Evolutionary conservation across 1,140 invertebrate genomes (phyloP), one percentile per base, ranked within the genome.

Genomic region (Bombus impatiens): DNA sequence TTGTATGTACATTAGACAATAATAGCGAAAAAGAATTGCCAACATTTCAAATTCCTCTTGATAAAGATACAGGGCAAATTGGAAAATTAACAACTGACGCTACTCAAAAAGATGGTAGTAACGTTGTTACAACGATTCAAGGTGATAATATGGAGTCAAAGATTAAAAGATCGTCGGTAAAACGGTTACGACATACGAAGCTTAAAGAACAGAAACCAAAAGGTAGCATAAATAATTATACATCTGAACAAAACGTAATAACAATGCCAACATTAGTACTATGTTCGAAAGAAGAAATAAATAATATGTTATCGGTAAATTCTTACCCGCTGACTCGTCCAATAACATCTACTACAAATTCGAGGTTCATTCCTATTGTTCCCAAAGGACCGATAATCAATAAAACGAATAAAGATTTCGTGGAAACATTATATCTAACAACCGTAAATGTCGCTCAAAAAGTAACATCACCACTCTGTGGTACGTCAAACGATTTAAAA

Each of bases 211-310:
- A 42, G 13, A 76, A 89, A 32, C n/a, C 65, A 13, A 25, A 32
- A 5, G 9, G 10, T 6, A 82, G 47, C 25, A 9, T 35, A 25
- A 80, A 79, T 35, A 44, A 72, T 47, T 40, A 72, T 3, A 84
- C 74, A 28, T 67, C 84, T 0, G 88, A 91, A 68, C 79, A 87
- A 32, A 82, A 92, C 28, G 82, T 93, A 42, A 87, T 91, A 44
- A 87, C 89, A 1, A 84, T 93, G 70, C 93, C 94, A 53, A 94
- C 93, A 12, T 88, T 95, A 5, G 91, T 95, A 72, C 79, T 93
- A 40, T 93, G 94, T 35, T 93, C 93, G 9, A 92, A 93, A 72
- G 92, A 92, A 47, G 92, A 94, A 62, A 82, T 89, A 18, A 78
- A 85, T 57, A 91, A 86, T 62, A 62, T 87, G 28, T 12, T 88